Base-by-base conservation (phyloP, 2,888 invertebrate genomes). In the Amorpha juglandis region DNA sequence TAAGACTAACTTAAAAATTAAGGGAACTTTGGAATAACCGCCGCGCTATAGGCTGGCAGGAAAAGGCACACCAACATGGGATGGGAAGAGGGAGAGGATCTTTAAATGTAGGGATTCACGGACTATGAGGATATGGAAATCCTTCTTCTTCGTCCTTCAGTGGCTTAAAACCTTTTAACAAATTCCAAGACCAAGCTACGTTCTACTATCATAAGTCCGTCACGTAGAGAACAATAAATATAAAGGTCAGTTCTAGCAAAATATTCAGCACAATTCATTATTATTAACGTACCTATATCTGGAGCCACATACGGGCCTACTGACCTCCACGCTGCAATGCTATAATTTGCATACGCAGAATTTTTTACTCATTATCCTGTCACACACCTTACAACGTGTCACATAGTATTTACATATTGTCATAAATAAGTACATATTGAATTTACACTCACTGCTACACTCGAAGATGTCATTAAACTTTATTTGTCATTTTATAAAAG, bases 251-350 rank as follows among this genome's bases (percentile, higher is more conserved):
- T 48, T 12, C 45, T 50, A 35, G 64, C 58, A 55, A 58, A 53
- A 63, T 67, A 63, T 67, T 63, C 42, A 58, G 58, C 19, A 58
- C 58, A 58, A 58, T 58, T 67, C 27, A 42, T 33, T 62, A 63
- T 64, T 67, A 64, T 68, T 69, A 66, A 45, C n/a, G n/a, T n/a
- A n/a, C 69, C 67, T 71, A 71, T 70, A 71, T 62, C 65, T 67
- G 67, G 55, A 66, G 63, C 68, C 68, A 67, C 66, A 73, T 76
- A 72, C 70, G 75, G 70, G 68, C 66, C 62, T 67, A 70, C 71
- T 76, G 76, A 76, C 78, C 72, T 72, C 70, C 73, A 65, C 63
- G 67, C 65, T 68, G 71, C 77, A 78, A 79, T 80, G 79, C 75
- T 74, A 69, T 63, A 33, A 79, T 80, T 80, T 73, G 72, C 79